Percentiles rank a stretch among this genome's conserved stretches.
Evolutionary conservation across 1,140 invertebrate species (phyloP).

Genomic region (Daktulosphaira vitifoliae): DNA sequence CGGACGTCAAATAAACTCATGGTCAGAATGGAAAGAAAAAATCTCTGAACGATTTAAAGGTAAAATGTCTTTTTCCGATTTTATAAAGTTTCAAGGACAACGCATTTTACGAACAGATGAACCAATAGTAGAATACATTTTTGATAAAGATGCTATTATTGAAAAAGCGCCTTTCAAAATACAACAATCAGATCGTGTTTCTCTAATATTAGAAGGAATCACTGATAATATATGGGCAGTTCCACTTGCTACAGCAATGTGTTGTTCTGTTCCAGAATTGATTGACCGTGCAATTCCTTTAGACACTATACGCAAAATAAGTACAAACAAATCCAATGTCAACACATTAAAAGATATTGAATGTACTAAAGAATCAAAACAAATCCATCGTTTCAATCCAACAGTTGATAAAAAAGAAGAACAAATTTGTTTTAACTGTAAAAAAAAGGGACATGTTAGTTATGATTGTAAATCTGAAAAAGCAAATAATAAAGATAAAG

Average conservation of each 20-base stretch:
- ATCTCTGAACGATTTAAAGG: background rate
- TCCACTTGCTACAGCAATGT: background rate
- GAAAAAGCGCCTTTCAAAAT: slow-evolving; percentile 5
- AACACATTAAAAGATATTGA: background rate
- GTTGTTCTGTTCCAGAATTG: background rate
- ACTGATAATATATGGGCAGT: slow-evolving; percentile 1
- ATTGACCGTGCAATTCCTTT: background rate
- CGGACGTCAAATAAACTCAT: background rate
- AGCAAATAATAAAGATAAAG: background rate
- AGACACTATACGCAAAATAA: background rate
- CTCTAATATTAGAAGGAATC: background rate
- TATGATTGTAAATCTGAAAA: slow-evolving; percentile 12
- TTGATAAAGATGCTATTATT: background rate
- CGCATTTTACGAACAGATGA: background rate
- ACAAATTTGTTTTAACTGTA: background rate
- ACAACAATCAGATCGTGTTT: background rate
- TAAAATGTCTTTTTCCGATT: slow-evolving; percentile 3
- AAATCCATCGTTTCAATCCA: background rate
- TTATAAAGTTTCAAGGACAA: background rate
- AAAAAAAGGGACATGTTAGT: background rate
- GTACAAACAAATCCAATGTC: background rate
- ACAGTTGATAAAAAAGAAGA: background rate
- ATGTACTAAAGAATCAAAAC: background rate
- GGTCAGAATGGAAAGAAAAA: background rate
- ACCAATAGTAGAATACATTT: background rate